Conservation (phyloP, 2,113 vertebrate species). For the Pelvicachromis taeniatus region DNA sequence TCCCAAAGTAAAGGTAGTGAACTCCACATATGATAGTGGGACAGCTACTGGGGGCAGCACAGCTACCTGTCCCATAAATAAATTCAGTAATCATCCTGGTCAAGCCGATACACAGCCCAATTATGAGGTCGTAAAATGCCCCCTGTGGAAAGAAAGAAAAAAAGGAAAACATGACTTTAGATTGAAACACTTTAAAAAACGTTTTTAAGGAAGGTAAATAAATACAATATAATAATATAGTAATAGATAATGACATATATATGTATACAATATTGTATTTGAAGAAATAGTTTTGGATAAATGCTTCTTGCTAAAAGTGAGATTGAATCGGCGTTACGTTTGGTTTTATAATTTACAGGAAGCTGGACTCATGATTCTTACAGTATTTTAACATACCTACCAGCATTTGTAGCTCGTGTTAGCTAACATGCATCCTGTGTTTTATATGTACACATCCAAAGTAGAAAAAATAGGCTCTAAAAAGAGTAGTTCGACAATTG, state of each 20-base stretch:
- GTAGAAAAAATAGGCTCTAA: background rate
- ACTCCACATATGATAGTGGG: conserved; percentile 90
- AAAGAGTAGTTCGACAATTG: background rate
- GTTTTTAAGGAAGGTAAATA: too few species aligned
- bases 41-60: conserved; percentile 79
- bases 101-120: conserved; percentile 81
- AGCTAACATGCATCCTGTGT: background rate
- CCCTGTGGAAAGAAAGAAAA: conserved; percentile 73
- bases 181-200: too few species aligned
- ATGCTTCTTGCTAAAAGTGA: background rate
- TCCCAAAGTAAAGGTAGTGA: conserved; percentile 93
- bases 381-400: background rate
- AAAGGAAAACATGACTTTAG: too few species aligned
- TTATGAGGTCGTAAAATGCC: conserved; percentile 86
- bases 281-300: background rate
- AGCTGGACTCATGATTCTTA: background rate
- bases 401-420: background rate
- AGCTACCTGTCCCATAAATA: conserved; percentile 84
- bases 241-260: too few species aligned
- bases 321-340: background rate
- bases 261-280: background rate
- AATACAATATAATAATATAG: too few species aligned
- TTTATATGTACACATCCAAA: accelerated
- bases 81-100: conserved; percentile 89
- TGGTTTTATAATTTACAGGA: background rate